Conservation (phyloP, 1,140 invertebrate genomes). For the Psix sp. region DNA sequence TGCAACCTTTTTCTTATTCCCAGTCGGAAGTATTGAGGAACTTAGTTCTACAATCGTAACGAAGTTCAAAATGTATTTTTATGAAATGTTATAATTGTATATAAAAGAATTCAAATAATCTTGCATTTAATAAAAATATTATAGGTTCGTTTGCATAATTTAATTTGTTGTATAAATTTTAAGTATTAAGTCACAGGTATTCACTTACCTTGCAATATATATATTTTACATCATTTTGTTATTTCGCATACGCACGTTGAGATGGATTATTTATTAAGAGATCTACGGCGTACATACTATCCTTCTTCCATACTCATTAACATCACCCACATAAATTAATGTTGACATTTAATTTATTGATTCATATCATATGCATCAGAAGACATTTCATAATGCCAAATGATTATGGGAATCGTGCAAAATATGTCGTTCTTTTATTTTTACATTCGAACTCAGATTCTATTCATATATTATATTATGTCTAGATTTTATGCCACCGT, state of each 20-base stretch:
- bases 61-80: slow-evolving; percentile 32
- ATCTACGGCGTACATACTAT: slow-evolving; percentile 7
- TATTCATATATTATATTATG: no score
- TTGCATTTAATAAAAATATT: slow-evolving; percentile 27
- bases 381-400: slow-evolving; percentile 43
- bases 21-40: slow-evolving; percentile 28
- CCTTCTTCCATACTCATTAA: slow-evolving; percentile 27
- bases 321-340: slow-evolving; percentile 7
- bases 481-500: no score
- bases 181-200: slow-evolving; percentile 25
- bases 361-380: slow-evolving; percentile 15
- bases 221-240: slow-evolving; percentile 12
- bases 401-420: slow-evolving; percentile 42
- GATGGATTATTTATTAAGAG: slow-evolving; percentile 13
- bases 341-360: slow-evolving; percentile 32
- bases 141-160: slow-evolving; percentile 11
- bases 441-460: slow-evolving; percentile 8
- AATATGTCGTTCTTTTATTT: slow-evolving; percentile 11
- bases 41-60: slow-evolving; percentile 21
- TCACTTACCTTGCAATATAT: slow-evolving; percentile 6
- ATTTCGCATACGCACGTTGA: background rate
- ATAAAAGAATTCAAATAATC: slow-evolving; percentile 20
- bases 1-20: slow-evolving; percentile 3
- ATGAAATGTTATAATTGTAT: slow-evolving; percentile 44
- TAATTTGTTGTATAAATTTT: slow-evolving; percentile 23